Evolutionary conservation across 2,797 vertebrate species (phyloP).

Genomic region (Myotis findleyi): DNA sequence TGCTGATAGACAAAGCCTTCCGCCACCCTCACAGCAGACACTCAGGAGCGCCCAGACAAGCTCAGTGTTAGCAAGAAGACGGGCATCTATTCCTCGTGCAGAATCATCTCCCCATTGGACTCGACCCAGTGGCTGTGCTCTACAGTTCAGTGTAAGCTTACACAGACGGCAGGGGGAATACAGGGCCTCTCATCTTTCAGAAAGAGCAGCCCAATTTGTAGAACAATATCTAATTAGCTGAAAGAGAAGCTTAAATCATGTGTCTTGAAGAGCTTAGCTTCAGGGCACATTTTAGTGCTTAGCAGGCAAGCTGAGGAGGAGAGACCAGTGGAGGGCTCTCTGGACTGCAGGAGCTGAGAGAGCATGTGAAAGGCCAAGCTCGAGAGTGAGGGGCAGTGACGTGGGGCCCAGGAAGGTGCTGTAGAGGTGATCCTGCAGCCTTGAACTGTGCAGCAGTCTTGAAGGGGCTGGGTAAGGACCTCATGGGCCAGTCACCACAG

Average conservation of each 20-base stretch:
- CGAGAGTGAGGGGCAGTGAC: background rate
- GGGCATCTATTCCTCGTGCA: background rate
- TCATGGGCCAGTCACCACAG: background rate
- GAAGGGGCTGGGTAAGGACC: background rate
- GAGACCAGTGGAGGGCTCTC: background rate
- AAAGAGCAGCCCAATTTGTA: constrained; percentile 76
- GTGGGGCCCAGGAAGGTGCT: background rate
- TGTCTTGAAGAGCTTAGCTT: constrained; percentile 66
- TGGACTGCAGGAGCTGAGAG: background rate
- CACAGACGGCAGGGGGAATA: constrained; percentile 68
- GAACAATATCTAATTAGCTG: constrained; percentile 81
- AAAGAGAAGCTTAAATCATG: constrained; percentile 73
- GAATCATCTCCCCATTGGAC: constrained; percentile 62
- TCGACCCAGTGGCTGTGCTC: constrained; percentile 61
- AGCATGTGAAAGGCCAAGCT: background rate
- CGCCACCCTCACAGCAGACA: background rate
- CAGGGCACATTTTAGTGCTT: constrained; percentile 60
- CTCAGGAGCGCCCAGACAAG: background rate
- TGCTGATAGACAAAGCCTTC: background rate
- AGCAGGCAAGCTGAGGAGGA: background rate
- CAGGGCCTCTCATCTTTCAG: constrained; percentile 76
- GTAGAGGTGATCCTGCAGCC: background rate
- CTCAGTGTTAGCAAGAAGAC: background rate
- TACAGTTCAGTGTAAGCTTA: constrained; percentile 69
- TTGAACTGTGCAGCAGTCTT: background rate